Base-by-base conservation (phyloP, 2,888 invertebrate genomes). In the Ophion costatus region DNA sequence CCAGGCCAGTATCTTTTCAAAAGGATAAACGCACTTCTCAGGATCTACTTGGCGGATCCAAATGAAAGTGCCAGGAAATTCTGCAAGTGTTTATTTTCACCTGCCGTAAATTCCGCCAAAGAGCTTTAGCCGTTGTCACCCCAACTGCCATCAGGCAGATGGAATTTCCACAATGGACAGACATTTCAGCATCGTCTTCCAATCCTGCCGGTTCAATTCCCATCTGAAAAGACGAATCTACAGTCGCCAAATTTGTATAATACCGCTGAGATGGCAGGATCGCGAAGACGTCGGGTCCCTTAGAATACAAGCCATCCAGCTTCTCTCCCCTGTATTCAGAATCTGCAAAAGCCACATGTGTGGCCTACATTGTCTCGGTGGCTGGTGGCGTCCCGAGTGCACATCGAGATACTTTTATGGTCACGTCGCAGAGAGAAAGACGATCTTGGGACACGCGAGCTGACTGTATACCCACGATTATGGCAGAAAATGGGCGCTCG, bases 401-500 rank as follows among this genome's bases (percentile, higher is more conserved):
- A 1, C n/a, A 7, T 24, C 17, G 14, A 51, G 45, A 51, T 69
- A n/a, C 2, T 69, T 69, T 51, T 51, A 20, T 17, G 59, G 24
- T 61, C 51, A 51, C 51, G 51, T 4, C 14, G 51, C 5, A 17
- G 17, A 51, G 3, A 14, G 51, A 51, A 0, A 14, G 51, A 45
- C 45, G 45, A 51, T 51, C 51, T 51, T 51, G 51, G 14, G 14
- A 51, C 51, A 51, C 51, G 51, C 14, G 17, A 51, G 51, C 51
- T 51, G 14, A 51, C 51, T 45, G 11, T 51, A 51, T 10, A 42
- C 45, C 63, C 61, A 24, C 63, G 10, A 61, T 42, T 59, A 11
- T 17, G 64, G n/a, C 6, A 20, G 56, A 76, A 76, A 76, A 75
- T 75, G 63, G 29, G 63, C n/a, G 56, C 9, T 51, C 24, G 5